These are phyloP conservation scores for Lymantria monacha DNA, from an alignment of 2,888 invertebrate genomes.

Conservation along the genomic window DNA sequence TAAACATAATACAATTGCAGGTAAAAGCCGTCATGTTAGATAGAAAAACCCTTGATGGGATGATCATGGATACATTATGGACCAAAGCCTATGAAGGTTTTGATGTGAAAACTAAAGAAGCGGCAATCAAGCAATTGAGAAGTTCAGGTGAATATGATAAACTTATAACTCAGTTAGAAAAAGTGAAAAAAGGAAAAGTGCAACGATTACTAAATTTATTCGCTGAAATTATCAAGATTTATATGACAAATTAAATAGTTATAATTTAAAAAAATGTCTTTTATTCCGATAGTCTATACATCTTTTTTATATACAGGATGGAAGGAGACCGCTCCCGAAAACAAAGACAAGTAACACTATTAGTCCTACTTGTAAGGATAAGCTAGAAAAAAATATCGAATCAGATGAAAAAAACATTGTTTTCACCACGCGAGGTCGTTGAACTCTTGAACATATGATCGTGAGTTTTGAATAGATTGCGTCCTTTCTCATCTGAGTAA, in stretches of 20 bases:
- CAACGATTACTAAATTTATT: conserved; percentile 52
- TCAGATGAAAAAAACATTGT: too few species aligned
- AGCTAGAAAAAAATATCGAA: too few species aligned
- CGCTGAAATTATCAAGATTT: conserved; percentile 56
- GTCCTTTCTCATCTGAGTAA: too few species aligned
- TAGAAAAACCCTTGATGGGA: conserved; percentile 60
- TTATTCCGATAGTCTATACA: too few species aligned
- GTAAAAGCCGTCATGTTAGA: conserved; percentile 40
- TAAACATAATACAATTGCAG: conserved; percentile 35
- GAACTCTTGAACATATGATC: too few species aligned
- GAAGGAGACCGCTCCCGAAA: too few species aligned
- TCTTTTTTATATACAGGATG: too few species aligned
- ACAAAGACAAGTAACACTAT: too few species aligned
- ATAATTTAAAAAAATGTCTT: not conserved
- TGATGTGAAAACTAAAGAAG: conserved; percentile 53
- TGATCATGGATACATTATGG: conserved; percentile 67
- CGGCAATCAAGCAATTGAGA: conserved; percentile 54
- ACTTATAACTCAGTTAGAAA: conserved; percentile 48
- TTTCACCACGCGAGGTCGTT: too few species aligned
- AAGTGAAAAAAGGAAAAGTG: conserved; percentile 58
- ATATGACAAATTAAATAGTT: conserved; percentile 41
- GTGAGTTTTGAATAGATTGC: too few species aligned
- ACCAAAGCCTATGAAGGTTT: conserved; percentile 59
- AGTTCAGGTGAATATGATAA: conserved; percentile 56
- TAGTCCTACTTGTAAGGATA: too few species aligned